These are phyloP conservation scores for Lacanobia oleracea DNA, from an alignment of 2,888 invertebrate species.

Conservation along the genomic window DNA sequence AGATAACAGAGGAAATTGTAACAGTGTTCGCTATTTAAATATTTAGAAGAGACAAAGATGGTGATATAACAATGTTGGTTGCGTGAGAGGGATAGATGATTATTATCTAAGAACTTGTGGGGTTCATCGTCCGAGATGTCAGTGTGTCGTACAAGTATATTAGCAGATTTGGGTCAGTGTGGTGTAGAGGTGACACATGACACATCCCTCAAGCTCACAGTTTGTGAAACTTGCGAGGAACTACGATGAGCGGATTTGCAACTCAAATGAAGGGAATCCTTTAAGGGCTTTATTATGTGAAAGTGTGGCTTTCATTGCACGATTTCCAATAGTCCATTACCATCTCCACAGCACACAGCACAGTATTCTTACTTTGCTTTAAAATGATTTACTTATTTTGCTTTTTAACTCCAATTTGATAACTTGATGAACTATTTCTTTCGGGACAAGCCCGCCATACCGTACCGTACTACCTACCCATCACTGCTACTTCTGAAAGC, in stretches of 20 bases:
- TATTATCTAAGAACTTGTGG: constrained; percentile 59
- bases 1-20: constrained; percentile 30
- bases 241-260: constrained; percentile 29
- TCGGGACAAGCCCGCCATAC: neutral
- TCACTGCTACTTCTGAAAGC: neutral
- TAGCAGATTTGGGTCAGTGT: constrained; percentile 68
- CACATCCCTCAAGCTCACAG: constrained; percentile 61
- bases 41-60: constrained; percentile 46
- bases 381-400: too few relatives aligned
- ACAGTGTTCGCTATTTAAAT: constrained; percentile 49
- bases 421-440: too few relatives aligned
- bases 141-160: constrained; percentile 47
- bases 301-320: constrained; percentile 17
- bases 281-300: constrained; percentile 9
- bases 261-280: constrained; percentile 29
- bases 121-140: constrained; percentile 66
- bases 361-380: neutral
- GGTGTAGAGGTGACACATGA: constrained; percentile 64
- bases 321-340: constrained; percentile 1
- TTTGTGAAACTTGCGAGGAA: constrained; percentile 44
- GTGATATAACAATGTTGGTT: neutral
- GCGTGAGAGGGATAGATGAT: constrained; percentile 31
- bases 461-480: too few relatives aligned
- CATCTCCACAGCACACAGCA: neutral
- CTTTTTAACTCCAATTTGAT: neutral